Percentiles rank a stretch among this genome's conserved stretches.
Conservation (phyloP, 37 sponge, comb jelly and placozoan species). For the Sycon ciliatum region DNA sequence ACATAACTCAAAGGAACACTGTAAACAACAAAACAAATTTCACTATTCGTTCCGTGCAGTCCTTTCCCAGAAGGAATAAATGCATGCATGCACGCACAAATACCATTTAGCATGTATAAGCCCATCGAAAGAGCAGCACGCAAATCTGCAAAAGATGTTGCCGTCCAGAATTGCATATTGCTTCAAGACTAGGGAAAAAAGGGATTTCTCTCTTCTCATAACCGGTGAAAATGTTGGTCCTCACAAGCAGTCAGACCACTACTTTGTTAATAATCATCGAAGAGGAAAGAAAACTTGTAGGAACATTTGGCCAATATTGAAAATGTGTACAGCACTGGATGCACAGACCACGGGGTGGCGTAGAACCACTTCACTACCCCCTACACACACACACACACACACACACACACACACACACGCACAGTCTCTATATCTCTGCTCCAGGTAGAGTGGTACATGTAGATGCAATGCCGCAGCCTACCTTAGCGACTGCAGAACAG, state of each 20-base stretch:
- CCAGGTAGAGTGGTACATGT: no score
- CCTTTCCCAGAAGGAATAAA: no score
- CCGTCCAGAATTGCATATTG: conserved; percentile 5
- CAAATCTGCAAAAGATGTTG: no score
- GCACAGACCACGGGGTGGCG: background rate
- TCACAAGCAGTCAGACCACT: background rate
- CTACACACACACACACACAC: background rate
- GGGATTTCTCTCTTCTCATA: background rate
- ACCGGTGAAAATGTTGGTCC: no score
- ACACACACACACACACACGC: no score
- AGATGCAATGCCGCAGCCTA: background rate
- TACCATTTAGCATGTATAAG: no score
- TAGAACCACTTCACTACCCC: background rate
- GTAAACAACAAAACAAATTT: no score
- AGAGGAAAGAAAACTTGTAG: no score
- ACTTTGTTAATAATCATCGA: background rate
- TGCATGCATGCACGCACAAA: background rate
- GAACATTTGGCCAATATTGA: background rate
- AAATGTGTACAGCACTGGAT: conserved; percentile 14
- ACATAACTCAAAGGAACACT: no score
- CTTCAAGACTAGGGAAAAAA: background rate
- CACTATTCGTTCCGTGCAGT: no score
- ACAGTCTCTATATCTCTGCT: no score
- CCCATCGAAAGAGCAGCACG: background rate
- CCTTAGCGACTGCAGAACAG: conserved; percentile 64